phyloP scores from a whole-genome alignment of 2,888 invertebrate species.

The Gari tellinella region DNA sequence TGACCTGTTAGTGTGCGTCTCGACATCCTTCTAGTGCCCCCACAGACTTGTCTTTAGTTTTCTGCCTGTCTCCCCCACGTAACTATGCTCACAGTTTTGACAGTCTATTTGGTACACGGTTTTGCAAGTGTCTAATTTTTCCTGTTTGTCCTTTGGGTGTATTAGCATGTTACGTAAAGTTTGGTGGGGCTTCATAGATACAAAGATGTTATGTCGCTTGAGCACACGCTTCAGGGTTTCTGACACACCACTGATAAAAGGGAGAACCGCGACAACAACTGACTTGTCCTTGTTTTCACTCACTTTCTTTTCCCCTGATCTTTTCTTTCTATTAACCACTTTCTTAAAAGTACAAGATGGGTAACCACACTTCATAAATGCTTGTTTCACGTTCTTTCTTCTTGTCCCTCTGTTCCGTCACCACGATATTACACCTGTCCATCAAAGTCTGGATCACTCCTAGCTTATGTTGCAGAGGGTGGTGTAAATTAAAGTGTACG shows the following conservation, averaged over 20 bases:
- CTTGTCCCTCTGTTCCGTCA: neutral
- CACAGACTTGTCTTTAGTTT: neutral
- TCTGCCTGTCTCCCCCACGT: neutral
- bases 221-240: neutral
- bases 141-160: neutral
- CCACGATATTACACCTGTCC: neutral
- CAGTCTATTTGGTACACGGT: neutral
- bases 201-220: neutral
- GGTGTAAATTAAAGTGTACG: neutral
- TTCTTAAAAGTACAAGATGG: neutral
- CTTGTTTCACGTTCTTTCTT: neutral
- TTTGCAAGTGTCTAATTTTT: neutral
- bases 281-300: neutral
- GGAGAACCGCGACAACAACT: too few relatives aligned
- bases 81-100: neutral
- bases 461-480: neutral
- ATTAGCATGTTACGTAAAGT: neutral
- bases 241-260: neutral
- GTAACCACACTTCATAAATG: neutral
- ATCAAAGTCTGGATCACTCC: neutral
- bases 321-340: neutral
- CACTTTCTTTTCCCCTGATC: neutral
- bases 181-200: neutral
- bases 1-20: too few relatives aligned
- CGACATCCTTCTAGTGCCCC: too few relatives aligned